phyloP scores from a whole-genome alignment of 1,140 invertebrate species.

The Pentalonia nigronervosa region DNA sequence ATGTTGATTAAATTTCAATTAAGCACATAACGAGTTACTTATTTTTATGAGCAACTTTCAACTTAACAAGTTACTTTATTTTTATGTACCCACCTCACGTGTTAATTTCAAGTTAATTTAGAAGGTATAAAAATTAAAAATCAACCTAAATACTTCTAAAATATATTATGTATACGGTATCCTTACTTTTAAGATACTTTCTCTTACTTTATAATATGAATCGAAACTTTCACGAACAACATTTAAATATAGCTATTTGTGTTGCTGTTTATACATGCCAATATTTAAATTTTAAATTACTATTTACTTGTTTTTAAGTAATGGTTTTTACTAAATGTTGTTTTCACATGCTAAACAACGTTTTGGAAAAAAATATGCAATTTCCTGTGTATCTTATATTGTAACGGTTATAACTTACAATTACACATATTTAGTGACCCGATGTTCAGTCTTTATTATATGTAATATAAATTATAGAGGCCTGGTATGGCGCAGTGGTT shows the following conservation, averaged over 20 bases:
- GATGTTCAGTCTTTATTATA: no score
- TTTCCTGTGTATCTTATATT: no score
- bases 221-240: not conserved
- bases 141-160: not conserved
- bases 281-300: not conserved
- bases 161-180: not conserved
- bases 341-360: not conserved
- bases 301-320: not conserved
- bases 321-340: not conserved
- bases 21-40: constrained; percentile 1
- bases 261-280: not conserved
- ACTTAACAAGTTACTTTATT: not conserved
- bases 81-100: not conserved
- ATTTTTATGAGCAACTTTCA: not conserved
- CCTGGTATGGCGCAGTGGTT: no score
- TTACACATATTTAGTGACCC: no score
- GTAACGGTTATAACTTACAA: no score
- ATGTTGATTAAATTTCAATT: not conserved
- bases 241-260: not conserved
- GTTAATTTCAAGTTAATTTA: not conserved
- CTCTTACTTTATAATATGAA: not conserved
- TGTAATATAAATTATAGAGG: no score
- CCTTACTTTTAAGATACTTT: not conserved
- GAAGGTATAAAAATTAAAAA: not conserved
- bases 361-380: not conserved